Percentiles rank a stretch among this genome's conserved stretches.
These are phyloP conservation scores for Cheilosia scutellata DNA, from an alignment of 2,888 invertebrate genomes.

Conservation along the genomic window DNA sequence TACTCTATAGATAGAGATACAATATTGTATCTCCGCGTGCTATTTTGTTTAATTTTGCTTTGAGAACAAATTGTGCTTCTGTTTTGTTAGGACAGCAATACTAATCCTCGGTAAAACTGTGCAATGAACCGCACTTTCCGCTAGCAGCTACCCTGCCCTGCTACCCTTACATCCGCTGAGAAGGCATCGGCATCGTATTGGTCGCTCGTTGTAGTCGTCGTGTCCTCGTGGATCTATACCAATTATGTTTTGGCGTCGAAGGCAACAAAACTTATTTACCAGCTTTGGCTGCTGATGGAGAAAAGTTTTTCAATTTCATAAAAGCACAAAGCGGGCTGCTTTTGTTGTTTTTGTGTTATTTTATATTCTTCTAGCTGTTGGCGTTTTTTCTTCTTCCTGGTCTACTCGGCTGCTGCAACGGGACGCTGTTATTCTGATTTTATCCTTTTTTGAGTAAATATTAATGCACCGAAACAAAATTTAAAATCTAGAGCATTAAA, in stretches of 20 bases:
- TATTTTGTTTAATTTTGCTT: conserved; percentile 1
- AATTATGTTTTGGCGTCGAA: conserved; percentile 27
- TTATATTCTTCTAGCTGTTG: not conserved
- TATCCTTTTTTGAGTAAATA: conserved; percentile 12
- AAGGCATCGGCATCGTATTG: not conserved
- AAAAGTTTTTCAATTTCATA: conserved; percentile 54
- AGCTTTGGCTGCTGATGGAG: conserved; percentile 46
- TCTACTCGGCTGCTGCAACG: conserved; percentile 1
- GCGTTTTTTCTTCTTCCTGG: conserved; percentile 6
- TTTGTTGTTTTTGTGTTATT: conserved; percentile 23
- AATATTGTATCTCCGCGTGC: not conserved
- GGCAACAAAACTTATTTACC: conserved; percentile 26
- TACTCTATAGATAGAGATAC: too few relatives aligned
- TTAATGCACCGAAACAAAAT: conserved; percentile 11
- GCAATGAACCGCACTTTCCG: not conserved
- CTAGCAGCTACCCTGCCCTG: not conserved
- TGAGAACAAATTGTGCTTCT: conserved; percentile 17
- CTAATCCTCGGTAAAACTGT: not conserved
- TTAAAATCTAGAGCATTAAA: conserved; percentile 23
- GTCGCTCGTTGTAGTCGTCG: not conserved
- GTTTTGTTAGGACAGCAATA: not conserved
- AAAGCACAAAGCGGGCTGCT: conserved; percentile 44
- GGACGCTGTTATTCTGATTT: conserved; percentile 33
- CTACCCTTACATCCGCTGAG: too few relatives aligned
- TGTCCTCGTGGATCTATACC: not conserved